These are phyloP conservation scores for Andrena praecox DNA, from an alignment of 2,888 invertebrate species.

Conservation along the genomic window DNA sequence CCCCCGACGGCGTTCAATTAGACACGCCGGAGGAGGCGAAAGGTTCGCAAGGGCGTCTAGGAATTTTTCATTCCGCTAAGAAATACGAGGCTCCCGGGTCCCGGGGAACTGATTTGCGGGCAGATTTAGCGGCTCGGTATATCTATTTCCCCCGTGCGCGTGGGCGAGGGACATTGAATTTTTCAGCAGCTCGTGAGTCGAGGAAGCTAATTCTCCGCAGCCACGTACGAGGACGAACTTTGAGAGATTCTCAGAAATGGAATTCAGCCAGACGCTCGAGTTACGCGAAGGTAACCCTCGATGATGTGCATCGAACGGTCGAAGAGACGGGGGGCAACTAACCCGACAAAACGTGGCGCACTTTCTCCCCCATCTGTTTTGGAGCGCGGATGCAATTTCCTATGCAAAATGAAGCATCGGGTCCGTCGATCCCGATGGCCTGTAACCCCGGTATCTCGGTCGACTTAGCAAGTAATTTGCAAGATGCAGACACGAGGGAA, in stretches of 20 bases:
- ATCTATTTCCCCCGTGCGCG: constrained; percentile 40
- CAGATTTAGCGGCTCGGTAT: constrained; percentile 30
- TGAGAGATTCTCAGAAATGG: constrained; percentile 26
- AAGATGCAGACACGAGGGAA: constrained; percentile 42
- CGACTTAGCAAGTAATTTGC: constrained; percentile 62
- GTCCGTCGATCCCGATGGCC: constrained; percentile 17
- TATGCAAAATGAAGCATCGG: constrained; percentile 20
- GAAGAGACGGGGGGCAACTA: neutral
- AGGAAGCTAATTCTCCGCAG: constrained; percentile 20
- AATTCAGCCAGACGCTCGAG: constrained; percentile 8
- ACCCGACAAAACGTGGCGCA: neutral
- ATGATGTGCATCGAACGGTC: neutral
- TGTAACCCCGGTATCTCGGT: constrained; percentile 36
- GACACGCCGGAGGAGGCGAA: neutral
- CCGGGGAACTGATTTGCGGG: constrained; percentile 19
- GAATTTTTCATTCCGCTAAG: constrained; percentile 43
- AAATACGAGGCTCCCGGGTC: constrained; percentile 4
- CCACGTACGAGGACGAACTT: neutral
- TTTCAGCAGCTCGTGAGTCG: constrained; percentile 29
- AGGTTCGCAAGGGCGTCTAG: neutral
- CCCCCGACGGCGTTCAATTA: constrained; percentile 8
- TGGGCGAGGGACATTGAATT: constrained; percentile 26
- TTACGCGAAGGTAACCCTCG: neutral
- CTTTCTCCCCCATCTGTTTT: neutral
- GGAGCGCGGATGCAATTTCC: constrained; percentile 2